phyloP scores from a whole-genome alignment of 2,797 vertebrate species.

The Pipistrellus nathusii region DNA sequence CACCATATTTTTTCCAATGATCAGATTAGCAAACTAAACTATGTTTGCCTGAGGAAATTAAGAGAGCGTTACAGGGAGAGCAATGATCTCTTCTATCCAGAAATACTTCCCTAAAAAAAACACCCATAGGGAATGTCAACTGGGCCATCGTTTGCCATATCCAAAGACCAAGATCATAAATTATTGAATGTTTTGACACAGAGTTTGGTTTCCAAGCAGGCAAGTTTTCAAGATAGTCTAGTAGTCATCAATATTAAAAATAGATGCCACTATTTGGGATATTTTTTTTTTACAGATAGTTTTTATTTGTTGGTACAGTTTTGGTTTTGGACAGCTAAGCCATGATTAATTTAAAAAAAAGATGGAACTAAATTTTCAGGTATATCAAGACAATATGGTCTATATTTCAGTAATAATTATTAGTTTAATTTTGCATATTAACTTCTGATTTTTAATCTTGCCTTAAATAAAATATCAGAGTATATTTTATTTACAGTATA shows the following conservation, averaged over 20 bases:
- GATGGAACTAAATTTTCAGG: neutral
- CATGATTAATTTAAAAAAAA: neutral
- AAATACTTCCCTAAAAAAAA: constrained; percentile 28
- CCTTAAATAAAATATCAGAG: neutral
- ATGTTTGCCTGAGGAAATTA: neutral
- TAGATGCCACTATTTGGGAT: neutral
- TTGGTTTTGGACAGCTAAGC: neutral
- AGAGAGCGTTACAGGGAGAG: neutral
- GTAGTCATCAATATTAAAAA: neutral
- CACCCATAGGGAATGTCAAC: neutral
- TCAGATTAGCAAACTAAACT: neutral
- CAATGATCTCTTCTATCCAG: constrained; percentile 5
- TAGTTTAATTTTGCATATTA: neutral
- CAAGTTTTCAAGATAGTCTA: neutral
- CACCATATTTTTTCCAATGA: neutral
- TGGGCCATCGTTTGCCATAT: neutral
- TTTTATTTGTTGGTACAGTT: neutral
- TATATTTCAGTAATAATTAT: neutral
- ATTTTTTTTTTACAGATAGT: neutral
- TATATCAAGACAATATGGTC: neutral
- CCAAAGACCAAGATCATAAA: constrained; percentile 57
- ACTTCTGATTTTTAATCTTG: neutral
- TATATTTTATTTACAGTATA: neutral
- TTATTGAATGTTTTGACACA: constrained; percentile 41
- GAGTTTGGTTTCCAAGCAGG: constrained; percentile 23